Base-by-base conservation (phyloP, 1,140 invertebrate species). In the Platyscapa corneri region DNA sequence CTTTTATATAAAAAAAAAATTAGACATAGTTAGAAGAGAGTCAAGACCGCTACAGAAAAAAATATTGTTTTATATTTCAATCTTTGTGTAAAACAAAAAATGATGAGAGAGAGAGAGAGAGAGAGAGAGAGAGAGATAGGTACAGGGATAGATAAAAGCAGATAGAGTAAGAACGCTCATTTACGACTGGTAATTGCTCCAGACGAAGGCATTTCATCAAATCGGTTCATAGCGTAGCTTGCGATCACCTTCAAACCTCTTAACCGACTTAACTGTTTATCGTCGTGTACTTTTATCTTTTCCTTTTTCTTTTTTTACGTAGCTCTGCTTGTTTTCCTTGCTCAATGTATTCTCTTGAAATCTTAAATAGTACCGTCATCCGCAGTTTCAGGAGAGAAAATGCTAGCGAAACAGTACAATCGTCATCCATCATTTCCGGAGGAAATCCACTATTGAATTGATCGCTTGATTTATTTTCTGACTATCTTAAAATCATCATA, bases 101-200 rank as follows among this genome's bases (percentile, higher is more conserved):
- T n/a, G 20, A 12, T 32, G 65, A 65, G 65, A 82, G 79, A 32
- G 64, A 60, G 23, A 18, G 81, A 72, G 82, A 80, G 82, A 77
- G 75, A 60, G 37, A 70, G 72, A 78, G 83, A 82, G 49, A 67
- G 70, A 32, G 70, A 80, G 60, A 39, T 42, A 83, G 46, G 80
- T 84, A 56, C 88, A 86, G 92, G 91, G 42, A n/a, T n/a, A n/a
- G n/a, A n/a, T n/a, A n/a, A n/a, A n/a, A n/a, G 5, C 5, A 46
- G 42, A 46, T 46, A 46, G 42, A 46, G 42, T 46, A 12, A 46
- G 42, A 46, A 46, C 42, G 42, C 42, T 12, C n/a, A n/a, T n/a
- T n/a, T 90, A 91, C 89, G 90, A 91, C 88, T 86, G 87, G 88
- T 91, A 91, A 92, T 91, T 91, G 89, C 91, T 90, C 82, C 87